Evolutionary conservation across 1,140 invertebrate species (phyloP).

Genomic region (Drosophila carrolli): DNA sequence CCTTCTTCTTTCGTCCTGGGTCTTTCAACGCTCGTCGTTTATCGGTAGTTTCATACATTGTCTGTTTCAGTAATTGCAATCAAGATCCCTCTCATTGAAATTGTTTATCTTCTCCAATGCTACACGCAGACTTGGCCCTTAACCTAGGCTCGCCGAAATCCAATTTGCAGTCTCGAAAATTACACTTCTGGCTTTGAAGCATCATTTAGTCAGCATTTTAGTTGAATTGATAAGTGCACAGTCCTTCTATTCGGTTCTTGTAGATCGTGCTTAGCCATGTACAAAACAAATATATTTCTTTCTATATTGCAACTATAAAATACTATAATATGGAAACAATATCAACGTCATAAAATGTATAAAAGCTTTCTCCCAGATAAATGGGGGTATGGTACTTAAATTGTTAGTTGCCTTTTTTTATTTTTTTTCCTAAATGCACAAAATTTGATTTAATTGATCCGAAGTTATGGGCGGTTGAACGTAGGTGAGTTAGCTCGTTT

Average conservation of each 20-base stretch:
- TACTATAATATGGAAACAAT: too few species aligned
- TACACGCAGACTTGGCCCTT: background rate
- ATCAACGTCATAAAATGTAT: too few species aligned
- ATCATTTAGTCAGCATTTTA: background rate
- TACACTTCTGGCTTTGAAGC: background rate
- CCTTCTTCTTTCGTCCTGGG: background rate
- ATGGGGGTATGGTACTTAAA: too few species aligned
- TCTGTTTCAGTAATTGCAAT: constrained; percentile 59
- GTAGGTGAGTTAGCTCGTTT: too few species aligned
- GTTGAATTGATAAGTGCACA: background rate
- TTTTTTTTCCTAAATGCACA: too few species aligned
- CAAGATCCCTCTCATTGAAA: constrained; percentile 34
- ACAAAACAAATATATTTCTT: too few species aligned
- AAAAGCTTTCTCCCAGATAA: too few species aligned
- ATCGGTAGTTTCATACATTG: constrained; percentile 45
- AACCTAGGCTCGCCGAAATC: constrained; percentile 17
- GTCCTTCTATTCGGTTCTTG: background rate
- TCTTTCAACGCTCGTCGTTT: background rate
- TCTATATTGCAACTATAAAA: too few species aligned
- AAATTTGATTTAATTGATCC: too few species aligned
- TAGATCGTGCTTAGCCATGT: too few species aligned
- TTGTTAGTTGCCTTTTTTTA: too few species aligned
- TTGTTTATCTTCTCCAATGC: background rate
- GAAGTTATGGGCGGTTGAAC: too few species aligned
- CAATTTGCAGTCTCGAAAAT: constrained; percentile 47